Conservation (phyloP, 1,140 invertebrate genomes). For the Micrasema longulum region DNA sequence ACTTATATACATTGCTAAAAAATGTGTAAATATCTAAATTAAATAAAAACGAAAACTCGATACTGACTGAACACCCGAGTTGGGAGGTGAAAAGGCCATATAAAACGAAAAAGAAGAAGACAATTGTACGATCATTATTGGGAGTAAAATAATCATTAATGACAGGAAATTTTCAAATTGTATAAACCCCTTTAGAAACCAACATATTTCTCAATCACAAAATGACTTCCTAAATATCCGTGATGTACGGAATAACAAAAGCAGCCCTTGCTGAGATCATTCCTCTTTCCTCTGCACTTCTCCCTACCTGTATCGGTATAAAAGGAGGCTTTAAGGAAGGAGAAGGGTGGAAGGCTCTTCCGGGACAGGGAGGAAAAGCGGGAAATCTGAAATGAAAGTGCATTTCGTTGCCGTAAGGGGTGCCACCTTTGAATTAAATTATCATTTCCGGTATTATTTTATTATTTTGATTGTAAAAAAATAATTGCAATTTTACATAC, state of each 20-base stretch:
- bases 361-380: slow-evolving; percentile 28
- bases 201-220: background rate
- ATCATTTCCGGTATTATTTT: too few relatives aligned
- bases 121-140: too few relatives aligned
- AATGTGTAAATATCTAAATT: too few relatives aligned
- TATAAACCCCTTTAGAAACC: background rate
- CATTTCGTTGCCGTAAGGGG: slow-evolving; percentile 33
- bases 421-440: too few relatives aligned
- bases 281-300: background rate
- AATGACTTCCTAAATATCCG: slow-evolving; percentile 2
- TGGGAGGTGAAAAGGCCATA: too few relatives aligned
- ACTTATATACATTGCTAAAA: too few relatives aligned
- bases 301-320: slow-evolving; percentile 32
- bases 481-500: too few relatives aligned
- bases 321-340: slow-evolving; percentile 19
- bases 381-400: slow-evolving; percentile 47
- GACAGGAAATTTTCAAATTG: background rate
- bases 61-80: too few relatives aligned
- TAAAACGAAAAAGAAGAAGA: too few relatives aligned
- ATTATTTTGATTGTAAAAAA: too few relatives aligned
- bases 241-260: slow-evolving; percentile 1
- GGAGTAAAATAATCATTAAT: too few relatives aligned
- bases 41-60: too few relatives aligned
- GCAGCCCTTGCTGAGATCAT: slow-evolving; percentile 11
- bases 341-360: slow-evolving; percentile 1